These are phyloP conservation scores for Tuta absoluta DNA, from an alignment of 2,888 invertebrate species.

Conservation along the genomic window DNA sequence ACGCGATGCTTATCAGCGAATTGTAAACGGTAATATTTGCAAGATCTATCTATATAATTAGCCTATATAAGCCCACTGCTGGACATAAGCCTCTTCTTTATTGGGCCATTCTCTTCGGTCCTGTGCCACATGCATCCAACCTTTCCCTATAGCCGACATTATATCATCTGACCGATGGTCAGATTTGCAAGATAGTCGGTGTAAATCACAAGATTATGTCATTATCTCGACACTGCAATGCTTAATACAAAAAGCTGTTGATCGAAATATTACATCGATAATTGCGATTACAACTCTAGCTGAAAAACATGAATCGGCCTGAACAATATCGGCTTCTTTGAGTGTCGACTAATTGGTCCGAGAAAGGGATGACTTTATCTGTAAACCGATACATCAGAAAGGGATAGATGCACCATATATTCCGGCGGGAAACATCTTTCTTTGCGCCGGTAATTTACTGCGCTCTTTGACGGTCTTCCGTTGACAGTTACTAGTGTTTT, in stretches of 20 bases:
- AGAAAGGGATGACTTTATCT: constrained; percentile 50
- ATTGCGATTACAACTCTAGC: constrained; percentile 4
- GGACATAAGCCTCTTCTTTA: too few relatives aligned
- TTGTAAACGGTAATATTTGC: too few relatives aligned
- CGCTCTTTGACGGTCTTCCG: constrained; percentile 44
- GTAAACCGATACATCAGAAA: constrained; percentile 27
- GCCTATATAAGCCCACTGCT: too few relatives aligned
- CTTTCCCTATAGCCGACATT: too few relatives aligned
- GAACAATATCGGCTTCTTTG: constrained; percentile 55
- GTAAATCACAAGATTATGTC: background rate
- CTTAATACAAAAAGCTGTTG: constrained; percentile 18
- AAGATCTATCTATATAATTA: too few relatives aligned
- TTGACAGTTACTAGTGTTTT: constrained; percentile 64
- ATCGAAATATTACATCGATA: background rate
- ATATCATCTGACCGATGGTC: too few relatives aligned
- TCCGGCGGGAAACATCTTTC: constrained; percentile 74
- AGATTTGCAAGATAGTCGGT: background rate
- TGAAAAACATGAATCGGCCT: constrained; percentile 40
- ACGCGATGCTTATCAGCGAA: too few relatives aligned
- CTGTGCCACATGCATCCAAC: too few relatives aligned
- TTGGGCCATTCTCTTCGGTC: too few relatives aligned
- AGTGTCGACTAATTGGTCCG: constrained; percentile 62
- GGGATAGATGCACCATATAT: constrained; percentile 46
- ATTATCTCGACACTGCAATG: background rate
- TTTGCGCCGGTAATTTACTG: constrained; percentile 62